Evolutionary conservation across 2,888 invertebrate genomes (phyloP), one percentile per base, ranked within the genome.

Genomic region (Cotesia congregata): DNA sequence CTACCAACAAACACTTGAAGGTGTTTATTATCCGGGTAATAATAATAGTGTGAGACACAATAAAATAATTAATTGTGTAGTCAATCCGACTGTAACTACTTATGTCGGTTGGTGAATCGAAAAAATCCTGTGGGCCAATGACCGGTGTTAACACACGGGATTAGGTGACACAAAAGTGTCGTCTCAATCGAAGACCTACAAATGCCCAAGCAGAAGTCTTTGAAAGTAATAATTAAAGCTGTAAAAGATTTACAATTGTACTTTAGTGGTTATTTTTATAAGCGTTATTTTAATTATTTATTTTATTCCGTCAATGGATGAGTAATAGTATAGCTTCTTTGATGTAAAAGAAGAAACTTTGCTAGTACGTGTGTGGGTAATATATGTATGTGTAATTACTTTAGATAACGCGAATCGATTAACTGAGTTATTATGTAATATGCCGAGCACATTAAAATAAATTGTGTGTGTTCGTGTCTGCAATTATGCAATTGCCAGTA

Each of bases 181-280:
- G 80, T 77, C 78, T 77, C 79, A 80, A 82, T 81, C 80, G 86
- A 86, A 87, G 86, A 85, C 86, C 84, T 81, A 83, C 81, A 82
- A 84, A 81, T 82, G 83, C 83, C 79, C 84, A 87, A 88, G 85
- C 86, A 85, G 86, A 88, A 88, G 84, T 86, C 87, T 86, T 86
- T 86, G 83, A 86, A 86, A 83, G 80, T 80, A 84, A 80, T 83
- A 83, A 86, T 87, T 85, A 85, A 84, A 84, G 79, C 80, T 50
- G 50, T 74, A 81, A 80, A 79, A 72, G 79, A 83, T 82, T 80
- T 79, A 77, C 67, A 50, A 50, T 50, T 50, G 30, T 30, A 50
- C 9, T 41, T 41, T 41, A 41, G 6, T 41, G 6, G 9, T 41
- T 41, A 41, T 12, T 50, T 50, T 50, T 50, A 50, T 30, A 30